Evolutionary conservation across 2,888 invertebrate species (phyloP).

Genomic region (Lycaena phlaeas): DNA sequence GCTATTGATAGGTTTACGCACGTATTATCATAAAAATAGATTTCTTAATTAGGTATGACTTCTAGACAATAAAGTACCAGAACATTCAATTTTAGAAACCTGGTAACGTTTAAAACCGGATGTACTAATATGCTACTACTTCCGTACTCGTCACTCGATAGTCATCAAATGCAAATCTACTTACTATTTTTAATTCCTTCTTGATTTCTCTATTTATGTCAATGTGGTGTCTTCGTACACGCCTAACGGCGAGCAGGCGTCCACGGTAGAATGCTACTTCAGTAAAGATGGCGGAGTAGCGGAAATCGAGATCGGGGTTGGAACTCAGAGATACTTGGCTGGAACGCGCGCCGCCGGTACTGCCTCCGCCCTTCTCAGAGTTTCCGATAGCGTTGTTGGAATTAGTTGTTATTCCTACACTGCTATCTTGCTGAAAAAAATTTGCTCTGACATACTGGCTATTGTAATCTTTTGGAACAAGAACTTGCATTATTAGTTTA

Average conservation of each 20-base stretch:
- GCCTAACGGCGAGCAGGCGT: constrained; percentile 88
- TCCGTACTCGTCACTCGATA: too few relatives aligned
- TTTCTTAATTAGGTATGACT: too few relatives aligned
- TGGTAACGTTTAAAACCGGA: too few relatives aligned
- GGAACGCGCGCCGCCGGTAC: constrained; percentile 74
- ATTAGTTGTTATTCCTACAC: constrained; percentile 82
- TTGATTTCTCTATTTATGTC: constrained; percentile 93
- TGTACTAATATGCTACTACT: too few relatives aligned
- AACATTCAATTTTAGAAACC: too few relatives aligned
- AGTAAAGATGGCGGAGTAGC: constrained; percentile 92
- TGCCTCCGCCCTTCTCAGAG: constrained; percentile 41
- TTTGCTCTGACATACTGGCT: constrained; percentile 63
- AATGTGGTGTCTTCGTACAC: constrained; percentile 86
- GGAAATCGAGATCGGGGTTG: constrained; percentile 92
- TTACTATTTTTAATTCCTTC: constrained; percentile 92
- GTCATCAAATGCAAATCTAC: too few relatives aligned
- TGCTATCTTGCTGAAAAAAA: constrained; percentile 72
- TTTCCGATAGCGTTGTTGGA: constrained; percentile 82
- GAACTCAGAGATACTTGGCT: constrained; percentile 94
- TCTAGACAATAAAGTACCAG: too few relatives aligned
- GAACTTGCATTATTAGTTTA: too few relatives aligned
- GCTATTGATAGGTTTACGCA: too few relatives aligned
- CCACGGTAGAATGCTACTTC: constrained; percentile 92
- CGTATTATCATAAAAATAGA: too few relatives aligned
- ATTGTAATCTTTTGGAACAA: too few relatives aligned